Percentiles rank a stretch among this genome's conserved stretches.
phyloP scores from a whole-genome alignment of 2,888 invertebrate species.

The Euproctis similis region DNA sequence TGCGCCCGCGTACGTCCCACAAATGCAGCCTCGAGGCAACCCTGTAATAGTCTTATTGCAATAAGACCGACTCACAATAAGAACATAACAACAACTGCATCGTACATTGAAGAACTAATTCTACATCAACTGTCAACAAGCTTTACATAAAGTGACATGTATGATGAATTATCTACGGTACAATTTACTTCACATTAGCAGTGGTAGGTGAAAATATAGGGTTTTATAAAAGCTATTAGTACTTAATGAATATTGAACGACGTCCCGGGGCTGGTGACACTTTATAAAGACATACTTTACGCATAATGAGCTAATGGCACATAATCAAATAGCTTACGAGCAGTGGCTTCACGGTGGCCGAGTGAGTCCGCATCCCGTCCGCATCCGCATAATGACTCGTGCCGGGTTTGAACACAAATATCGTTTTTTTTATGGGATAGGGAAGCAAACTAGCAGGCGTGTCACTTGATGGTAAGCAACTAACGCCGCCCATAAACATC shows the following conservation, averaged over 20 bases:
- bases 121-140: not conserved
- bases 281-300: constrained; percentile 65
- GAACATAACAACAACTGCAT: not conserved
- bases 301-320: constrained; percentile 66
- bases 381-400: too few species aligned
- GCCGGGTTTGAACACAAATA: too few species aligned
- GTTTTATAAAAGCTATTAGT: constrained; percentile 59
- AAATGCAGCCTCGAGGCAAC: constrained; percentile 34
- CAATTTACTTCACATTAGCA: constrained; percentile 1
- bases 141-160: constrained; percentile 24
- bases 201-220: constrained; percentile 37
- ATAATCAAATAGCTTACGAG: too few species aligned
- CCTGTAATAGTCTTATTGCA: constrained; percentile 35
- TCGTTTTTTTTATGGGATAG: too few species aligned
- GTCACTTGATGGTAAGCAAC: too few species aligned
- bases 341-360: too few species aligned
- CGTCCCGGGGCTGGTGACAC: constrained; percentile 62
- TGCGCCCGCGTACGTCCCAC: constrained; percentile 4
- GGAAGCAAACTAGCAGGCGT: too few species aligned
- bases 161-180: constrained; percentile 5
- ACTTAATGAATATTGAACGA: constrained; percentile 63
- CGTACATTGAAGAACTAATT: constrained; percentile 24
- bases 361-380: too few species aligned
- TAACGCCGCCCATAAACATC: too few species aligned
- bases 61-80: constrained; percentile 4